Percentiles rank a stretch among this genome's conserved stretches.
Conservation (phyloP, 2,888 invertebrate species). For the Euproctis similis region DNA sequence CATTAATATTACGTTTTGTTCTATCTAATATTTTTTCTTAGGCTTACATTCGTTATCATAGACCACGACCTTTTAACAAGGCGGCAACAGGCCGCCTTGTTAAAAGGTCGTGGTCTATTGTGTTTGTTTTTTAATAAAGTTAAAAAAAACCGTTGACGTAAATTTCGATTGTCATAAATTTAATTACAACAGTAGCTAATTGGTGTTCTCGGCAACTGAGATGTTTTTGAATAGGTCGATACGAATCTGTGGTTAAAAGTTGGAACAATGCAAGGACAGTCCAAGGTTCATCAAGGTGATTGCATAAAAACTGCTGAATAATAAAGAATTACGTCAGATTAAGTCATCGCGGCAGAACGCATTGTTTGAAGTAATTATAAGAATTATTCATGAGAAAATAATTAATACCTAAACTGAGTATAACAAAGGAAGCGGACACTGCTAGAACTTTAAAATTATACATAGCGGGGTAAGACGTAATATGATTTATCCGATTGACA, state of each 20-base stretch:
- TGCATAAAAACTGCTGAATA: constrained; percentile 11
- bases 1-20: no score
- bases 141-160: constrained; percentile 2
- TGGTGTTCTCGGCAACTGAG: constrained; percentile 23
- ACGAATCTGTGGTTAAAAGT: constrained; percentile 16
- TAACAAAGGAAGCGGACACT: no score
- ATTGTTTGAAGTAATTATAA: constrained; percentile 1
- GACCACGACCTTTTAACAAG: no score
- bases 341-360: constrained; percentile 1
- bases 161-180: no score
- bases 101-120: no score
- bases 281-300: constrained; percentile 16
- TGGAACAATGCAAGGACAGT: constrained; percentile 42
- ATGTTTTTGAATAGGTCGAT: constrained; percentile 22
- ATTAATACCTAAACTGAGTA: background rate
- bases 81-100: no score
- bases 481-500: no score
- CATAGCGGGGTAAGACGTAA: no score
- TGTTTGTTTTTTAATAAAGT: no score
- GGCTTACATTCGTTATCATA: no score
- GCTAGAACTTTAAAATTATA: no score
- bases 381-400: background rate
- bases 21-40: no score
- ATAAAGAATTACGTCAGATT: background rate
- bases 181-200: constrained; percentile 29